A percentile compares a stretch with the other conserved stretches of the same genome.
Conservation (phyloP, 2,888 invertebrate species). For the Heliconius aoede region DNA sequence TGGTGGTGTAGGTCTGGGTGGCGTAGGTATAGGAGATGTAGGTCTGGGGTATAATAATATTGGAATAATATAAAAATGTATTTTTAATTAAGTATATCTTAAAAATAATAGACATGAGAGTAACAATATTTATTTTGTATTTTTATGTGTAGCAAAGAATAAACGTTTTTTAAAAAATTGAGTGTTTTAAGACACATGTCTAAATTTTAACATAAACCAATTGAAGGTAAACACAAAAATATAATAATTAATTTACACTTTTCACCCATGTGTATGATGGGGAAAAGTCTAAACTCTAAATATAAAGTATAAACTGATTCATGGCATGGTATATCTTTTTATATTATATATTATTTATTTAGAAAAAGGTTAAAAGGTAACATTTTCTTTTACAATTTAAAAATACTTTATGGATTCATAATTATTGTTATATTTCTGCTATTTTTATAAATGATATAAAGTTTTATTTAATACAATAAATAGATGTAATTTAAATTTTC, state of each 20-base stretch:
- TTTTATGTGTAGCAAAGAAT: neutral
- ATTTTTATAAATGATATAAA: neutral
- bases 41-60: constrained; percentile 3
- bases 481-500: neutral
- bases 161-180: too few species aligned
- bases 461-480: neutral
- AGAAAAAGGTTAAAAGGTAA: neutral
- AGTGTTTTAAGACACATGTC: too few species aligned
- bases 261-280: too few species aligned
- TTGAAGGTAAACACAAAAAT: too few species aligned
- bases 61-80: neutral
- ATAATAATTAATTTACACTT: too few species aligned
- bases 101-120: too few species aligned
- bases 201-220: too few species aligned
- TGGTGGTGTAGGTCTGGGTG: neutral
- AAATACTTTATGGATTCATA: neutral
- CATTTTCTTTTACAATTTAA: neutral
- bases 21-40: neutral
- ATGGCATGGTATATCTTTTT: neutral
- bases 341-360: too few species aligned
- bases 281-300: too few species aligned
- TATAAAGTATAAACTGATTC: neutral
- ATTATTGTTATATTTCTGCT: neutral
- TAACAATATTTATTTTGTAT: neutral
- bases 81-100: neutral